Conservation (phyloP, 2,797 vertebrate species). For the Yasuhikotakia modesta region DNA sequence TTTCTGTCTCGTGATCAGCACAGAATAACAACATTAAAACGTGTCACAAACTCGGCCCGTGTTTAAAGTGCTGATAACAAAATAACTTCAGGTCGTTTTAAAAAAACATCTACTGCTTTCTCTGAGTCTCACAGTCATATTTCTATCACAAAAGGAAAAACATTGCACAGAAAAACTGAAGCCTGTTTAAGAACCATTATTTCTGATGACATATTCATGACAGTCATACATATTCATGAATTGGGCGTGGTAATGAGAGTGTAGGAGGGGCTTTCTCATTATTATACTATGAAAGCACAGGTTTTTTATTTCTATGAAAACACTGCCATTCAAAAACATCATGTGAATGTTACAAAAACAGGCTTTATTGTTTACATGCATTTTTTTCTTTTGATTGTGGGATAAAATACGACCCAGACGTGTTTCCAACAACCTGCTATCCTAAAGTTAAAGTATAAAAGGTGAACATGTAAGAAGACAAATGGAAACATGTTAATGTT, state of each 20-base stretch:
- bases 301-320: not conserved
- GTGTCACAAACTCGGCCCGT: constrained; percentile 5
- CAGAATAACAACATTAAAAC: not conserved
- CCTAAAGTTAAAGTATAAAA: constrained; percentile 4
- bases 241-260: not conserved
- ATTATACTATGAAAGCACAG: no score
- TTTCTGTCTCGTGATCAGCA: constrained; percentile 24
- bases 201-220: no score
- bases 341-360: not conserved
- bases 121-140: not conserved
- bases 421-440: not conserved
- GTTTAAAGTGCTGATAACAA: constrained; percentile 28
- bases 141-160: not conserved
- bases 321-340: not conserved
- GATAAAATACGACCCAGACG: not conserved
- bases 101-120: constrained; percentile 6
- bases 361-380: no score
- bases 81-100: constrained; percentile 25
- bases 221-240: no score
- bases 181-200: not conserved
- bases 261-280: no score
- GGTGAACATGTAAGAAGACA: constrained; percentile 8
- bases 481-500: constrained; percentile 15
- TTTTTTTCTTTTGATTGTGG: not conserved
- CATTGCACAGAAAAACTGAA: no score